Evolutionary conservation across 2,888 invertebrate genomes (phyloP).

Genomic region (Fragum whitleyi): DNA sequence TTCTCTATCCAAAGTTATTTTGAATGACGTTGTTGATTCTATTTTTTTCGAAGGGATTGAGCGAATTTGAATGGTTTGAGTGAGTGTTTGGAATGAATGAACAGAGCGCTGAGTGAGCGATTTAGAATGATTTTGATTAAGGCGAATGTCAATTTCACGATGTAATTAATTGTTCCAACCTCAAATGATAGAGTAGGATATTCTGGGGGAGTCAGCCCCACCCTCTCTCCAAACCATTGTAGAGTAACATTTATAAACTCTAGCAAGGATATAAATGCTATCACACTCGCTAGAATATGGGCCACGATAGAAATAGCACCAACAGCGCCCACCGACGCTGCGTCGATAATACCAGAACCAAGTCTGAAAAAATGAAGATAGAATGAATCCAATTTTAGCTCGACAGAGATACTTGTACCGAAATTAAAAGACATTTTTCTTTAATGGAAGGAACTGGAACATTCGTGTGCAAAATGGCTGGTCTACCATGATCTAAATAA

Average conservation of each 20-base stretch:
- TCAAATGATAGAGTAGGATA: conserved; percentile 71
- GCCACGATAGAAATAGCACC: conserved; percentile 71
- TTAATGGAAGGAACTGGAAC: too few relatives aligned
- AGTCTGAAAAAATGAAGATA: conserved; percentile 52
- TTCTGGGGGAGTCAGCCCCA: conserved; percentile 66
- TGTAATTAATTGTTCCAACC: conserved; percentile 40
- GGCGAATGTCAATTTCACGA: too few relatives aligned
- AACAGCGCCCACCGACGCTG: conserved; percentile 72
- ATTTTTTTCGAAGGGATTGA: too few relatives aligned
- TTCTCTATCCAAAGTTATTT: too few relatives aligned
- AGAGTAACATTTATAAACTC: conserved; percentile 72
- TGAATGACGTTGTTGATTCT: too few relatives aligned
- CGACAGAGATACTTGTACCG: neutral
- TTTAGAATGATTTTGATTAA: too few relatives aligned
- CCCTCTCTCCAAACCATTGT: conserved; percentile 73
- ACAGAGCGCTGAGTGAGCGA: too few relatives aligned
- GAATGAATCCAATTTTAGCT: too few relatives aligned
- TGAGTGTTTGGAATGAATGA: too few relatives aligned
- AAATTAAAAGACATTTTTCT: neutral
- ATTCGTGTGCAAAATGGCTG: too few relatives aligned
- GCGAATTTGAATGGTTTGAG: too few relatives aligned
- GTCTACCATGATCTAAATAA: too few relatives aligned
- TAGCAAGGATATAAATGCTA: conserved; percentile 74
- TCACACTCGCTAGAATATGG: conserved; percentile 72
- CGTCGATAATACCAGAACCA: conserved; percentile 71